These are phyloP conservation scores for Xestia rhomboidea DNA, from an alignment of 2,888 invertebrate species.

Conservation along the genomic window DNA sequence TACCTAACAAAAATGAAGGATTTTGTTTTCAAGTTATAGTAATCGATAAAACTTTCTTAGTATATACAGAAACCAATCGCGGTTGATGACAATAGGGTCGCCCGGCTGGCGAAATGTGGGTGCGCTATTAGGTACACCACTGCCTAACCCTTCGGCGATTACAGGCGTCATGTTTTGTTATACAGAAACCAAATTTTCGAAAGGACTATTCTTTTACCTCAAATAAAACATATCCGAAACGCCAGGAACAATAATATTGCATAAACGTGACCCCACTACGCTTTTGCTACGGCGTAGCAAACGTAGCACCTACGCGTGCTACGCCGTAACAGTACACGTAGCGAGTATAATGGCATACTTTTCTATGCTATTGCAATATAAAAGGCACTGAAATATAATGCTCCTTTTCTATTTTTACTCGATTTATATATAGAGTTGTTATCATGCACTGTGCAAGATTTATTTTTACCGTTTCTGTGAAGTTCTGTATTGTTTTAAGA, in stretches of 20 bases:
- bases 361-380: not conserved
- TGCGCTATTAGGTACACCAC: too few species aligned
- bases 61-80: too few species aligned
- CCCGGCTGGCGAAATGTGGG: too few species aligned
- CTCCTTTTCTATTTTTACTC: not conserved
- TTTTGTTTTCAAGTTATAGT: not conserved
- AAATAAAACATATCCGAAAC: not conserved
- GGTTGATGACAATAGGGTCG: too few species aligned
- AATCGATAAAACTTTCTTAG: not conserved
- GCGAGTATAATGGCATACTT: not conserved
- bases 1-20: not conserved
- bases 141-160: too few species aligned
- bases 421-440: not conserved
- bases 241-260: not conserved
- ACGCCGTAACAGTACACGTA: slow-evolving; percentile 3
- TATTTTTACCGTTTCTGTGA: not conserved
- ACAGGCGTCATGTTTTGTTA: too few species aligned
- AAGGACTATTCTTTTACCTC: not conserved
- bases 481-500: not conserved
- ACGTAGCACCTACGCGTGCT: slow-evolving; percentile 4
- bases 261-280: slow-evolving; percentile 26
- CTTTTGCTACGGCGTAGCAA: slow-evolving; percentile 45
- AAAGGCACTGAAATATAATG: not conserved
- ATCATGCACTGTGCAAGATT: not conserved
- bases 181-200: not conserved